Evolutionary conservation across 1,140 invertebrate species (phyloP), one percentile per base, ranked within the genome.

Genomic region (Bacillus rossius): DNA sequence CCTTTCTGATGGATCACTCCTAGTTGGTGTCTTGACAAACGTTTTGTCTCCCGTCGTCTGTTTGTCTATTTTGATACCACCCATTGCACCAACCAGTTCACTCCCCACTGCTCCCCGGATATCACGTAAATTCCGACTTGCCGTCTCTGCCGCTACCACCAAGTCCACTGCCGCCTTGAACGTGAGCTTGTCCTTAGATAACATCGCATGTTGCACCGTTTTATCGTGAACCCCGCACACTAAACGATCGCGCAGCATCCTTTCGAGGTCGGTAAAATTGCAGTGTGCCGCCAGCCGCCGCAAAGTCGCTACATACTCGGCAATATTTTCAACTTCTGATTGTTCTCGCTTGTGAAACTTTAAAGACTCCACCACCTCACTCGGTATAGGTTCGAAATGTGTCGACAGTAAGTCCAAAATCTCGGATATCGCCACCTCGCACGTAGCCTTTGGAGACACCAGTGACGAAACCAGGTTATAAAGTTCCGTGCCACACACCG

Each of bases 281-380:
- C 66, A 67, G 22, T 60, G 29, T 10, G 51, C 54, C 16, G 63
- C 55, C 41, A 67, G 37, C 42, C 55, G 55, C 41, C 58, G 26
- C 40, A 67, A 54, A 17, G 63, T 61, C 8, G 62, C 63, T 16
- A 65, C 37, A 48, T 62, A 67, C n/a, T 61, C 60, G 2, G 49
- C 38, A 10, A 65, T 26, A 10, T 37, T n/a, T 43, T 66, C 64
- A 13, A 41, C 47, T 26, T 25, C 17, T 26, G 26, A 23, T 29
- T 66, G 65, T 38, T 51, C 54, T n/a, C 65, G 47, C 57, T 59
- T 61, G 29, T 63, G 29, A 40, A 67, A 66, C 13, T 45, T 3
- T 7, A 45, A 45, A 3, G 17, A 25, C 23, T 45, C 17, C 5
- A 45, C 43, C 17, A 45, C n/a, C 43, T 45, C 4, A 25, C 13